Evolutionary conservation across 2,113 vertebrate genomes (phyloP).

Genomic region (Illadopsis cleaveri): DNA sequence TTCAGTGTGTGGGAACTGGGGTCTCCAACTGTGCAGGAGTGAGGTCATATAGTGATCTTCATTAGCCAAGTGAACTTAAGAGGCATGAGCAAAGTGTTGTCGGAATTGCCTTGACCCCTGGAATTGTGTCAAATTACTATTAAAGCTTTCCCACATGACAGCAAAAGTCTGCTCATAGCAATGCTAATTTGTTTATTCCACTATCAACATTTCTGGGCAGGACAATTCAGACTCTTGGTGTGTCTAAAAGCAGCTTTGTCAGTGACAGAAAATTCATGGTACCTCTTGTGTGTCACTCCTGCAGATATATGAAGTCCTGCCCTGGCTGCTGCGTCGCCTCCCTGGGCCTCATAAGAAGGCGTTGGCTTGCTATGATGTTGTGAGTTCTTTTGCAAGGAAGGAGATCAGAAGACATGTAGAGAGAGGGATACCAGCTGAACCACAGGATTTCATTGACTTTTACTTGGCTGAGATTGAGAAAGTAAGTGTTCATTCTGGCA

Average conservation of each 20-base stretch:
- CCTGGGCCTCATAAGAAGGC: conserved; percentile 50
- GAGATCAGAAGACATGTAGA: conserved; percentile 54
- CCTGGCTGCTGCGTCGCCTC: conserved; percentile 13
- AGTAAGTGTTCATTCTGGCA: background rate
- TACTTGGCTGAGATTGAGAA: conserved; percentile 63
- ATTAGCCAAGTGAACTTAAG: background rate
- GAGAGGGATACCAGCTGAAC: background rate
- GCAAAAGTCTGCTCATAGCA: background rate
- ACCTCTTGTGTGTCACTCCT: background rate
- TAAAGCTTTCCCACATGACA: background rate
- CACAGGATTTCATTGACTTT: conserved; percentile 63
- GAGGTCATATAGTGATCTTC: background rate
- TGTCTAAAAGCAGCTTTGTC: background rate
- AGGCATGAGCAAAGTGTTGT: background rate
- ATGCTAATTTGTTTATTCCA: background rate
- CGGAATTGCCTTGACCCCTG: background rate
- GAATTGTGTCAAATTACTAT: background rate
- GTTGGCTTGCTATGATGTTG: background rate
- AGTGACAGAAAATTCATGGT: background rate
- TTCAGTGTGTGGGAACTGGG: background rate
- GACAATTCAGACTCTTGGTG: background rate
- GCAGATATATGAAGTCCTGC: conserved; percentile 48
- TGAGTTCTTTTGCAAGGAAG: conserved; percentile 1
- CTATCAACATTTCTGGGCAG: background rate
- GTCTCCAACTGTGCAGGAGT: background rate